Base-by-base conservation (phyloP, 92 coral and sea anemone species). In the Meandrina meandrites region DNA sequence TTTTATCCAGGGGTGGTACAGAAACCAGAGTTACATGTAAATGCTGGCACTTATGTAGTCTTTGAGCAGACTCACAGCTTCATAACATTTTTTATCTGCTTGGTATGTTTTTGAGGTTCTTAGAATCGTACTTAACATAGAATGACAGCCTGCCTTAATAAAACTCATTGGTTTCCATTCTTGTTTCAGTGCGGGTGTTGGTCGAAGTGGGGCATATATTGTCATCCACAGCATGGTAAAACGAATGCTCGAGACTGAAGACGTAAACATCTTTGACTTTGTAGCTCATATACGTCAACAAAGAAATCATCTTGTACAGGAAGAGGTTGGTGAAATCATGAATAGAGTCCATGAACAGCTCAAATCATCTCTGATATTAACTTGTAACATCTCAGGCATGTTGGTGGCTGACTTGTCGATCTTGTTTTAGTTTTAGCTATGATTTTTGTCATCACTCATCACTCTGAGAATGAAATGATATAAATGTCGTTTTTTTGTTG, bases 171-270 rank as follows among this genome's bases (percentile, higher is more conserved):
- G 50, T 16, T 62, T 21, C 13, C 8, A 60, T 62, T 76, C 77
- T 21, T 68, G 9, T 93, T 93, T 83, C 82, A 97, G 99, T 89
- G 99, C 99, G 81, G 99, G 99, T 57, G 99, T 97, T 75, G 99
- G 99, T 53, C 95, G 99, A 69, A 95, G 98, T 75, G 99, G 99
- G 15, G 95, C 98, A 8, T 97, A 90, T 80, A 97, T 97, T 47
- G 92, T 95, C 68, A 93, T 97, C 8, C 98, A 97, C 82, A 97
- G 99, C 88, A 95, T 95, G 99, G 92, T 92, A 45, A 93, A 91
- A 74, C 90, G 97, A 83, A 95, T 97, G 74, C 94, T 91, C 19
- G 94, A 92, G 82, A 89, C 82, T 0, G 92, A 92, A 8, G 94
- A 92, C 76, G 79, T 97, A 19, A 96, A 97, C 87, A 75, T 97